Conservation (phyloP, 2,113 vertebrate genomes). For the Anguilla rostrata region DNA sequence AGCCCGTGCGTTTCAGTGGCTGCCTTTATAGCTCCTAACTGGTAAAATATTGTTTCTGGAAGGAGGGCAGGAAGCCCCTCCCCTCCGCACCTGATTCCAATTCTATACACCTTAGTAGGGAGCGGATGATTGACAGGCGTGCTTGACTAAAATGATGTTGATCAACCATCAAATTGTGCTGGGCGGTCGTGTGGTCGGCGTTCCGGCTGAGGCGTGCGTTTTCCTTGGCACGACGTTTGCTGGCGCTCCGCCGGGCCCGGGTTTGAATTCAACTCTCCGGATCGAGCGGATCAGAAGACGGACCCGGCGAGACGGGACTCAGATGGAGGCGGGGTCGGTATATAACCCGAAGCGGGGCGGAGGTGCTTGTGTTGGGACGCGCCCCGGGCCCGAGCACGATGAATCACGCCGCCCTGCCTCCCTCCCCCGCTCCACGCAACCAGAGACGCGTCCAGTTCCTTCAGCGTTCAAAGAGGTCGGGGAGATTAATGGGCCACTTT, state of each 20-base stretch:
- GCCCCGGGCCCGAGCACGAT: neutral
- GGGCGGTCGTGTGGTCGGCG: neutral
- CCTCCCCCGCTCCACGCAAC: neutral
- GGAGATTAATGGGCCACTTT: slow-evolving; percentile 15
- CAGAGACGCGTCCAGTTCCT: neutral
- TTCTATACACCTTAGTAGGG: neutral
- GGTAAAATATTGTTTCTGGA: slow-evolving; percentile 14
- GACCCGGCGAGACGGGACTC: neutral
- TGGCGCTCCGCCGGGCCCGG: neutral
- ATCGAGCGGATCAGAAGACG: neutral
- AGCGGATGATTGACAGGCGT: neutral
- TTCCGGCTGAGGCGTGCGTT: neutral
- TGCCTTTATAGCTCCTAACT: neutral
- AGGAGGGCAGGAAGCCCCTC: neutral
- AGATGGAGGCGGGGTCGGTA: neutral
- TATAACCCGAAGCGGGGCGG: neutral
- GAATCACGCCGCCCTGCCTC: neutral
- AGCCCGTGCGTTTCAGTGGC: neutral
- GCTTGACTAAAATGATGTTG: neutral
- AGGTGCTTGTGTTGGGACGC: neutral
- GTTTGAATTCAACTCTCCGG: neutral
- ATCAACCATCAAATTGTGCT: neutral
- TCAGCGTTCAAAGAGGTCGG: neutral
- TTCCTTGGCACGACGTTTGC: neutral
- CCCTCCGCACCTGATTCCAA: neutral